A percentile compares a stretch with the other conserved stretches of the same genome.
Evolutionary conservation across 1,140 invertebrate species (phyloP).

Genomic region (Scaptomyza pallida): DNA sequence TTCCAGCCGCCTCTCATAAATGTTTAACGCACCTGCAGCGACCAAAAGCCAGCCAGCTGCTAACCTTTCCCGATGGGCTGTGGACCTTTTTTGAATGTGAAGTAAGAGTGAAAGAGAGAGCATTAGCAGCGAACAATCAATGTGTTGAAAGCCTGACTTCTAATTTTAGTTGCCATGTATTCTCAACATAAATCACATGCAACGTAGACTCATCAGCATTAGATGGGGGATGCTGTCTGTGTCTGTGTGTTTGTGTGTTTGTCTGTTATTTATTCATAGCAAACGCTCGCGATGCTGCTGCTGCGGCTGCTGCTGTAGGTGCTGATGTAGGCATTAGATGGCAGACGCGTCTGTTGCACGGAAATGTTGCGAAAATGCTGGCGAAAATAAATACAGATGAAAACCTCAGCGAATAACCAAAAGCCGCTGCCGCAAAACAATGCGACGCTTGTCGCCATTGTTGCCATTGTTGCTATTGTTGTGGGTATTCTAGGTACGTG

Average conservation of each 20-base stretch:
- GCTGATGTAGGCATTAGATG: conserved; percentile 48
- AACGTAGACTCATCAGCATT: conserved; percentile 14
- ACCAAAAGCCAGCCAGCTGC: conserved; percentile 13
- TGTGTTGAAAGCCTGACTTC: conserved; percentile 40
- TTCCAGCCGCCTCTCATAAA: conserved; percentile 68
- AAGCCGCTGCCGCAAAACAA: conserved; percentile 66
- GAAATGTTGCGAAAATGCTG: conserved; percentile 59
- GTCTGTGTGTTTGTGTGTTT: conserved; percentile 5
- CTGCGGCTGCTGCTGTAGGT: conserved; percentile 20
- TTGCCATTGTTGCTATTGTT: conserved; percentile 35
- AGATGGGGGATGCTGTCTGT: conserved; percentile 4
- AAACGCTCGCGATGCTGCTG: conserved; percentile 36
- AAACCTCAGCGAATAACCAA: conserved; percentile 57
- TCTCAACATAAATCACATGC: conserved; percentile 74
- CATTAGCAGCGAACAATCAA: conserved; percentile 68
- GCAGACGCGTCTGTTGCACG: conserved; percentile 45
- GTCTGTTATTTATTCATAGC: conserved; percentile 78
- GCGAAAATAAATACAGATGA: conserved; percentile 58
- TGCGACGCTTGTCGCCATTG: conserved; percentile 63
- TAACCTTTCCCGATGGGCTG: not conserved
- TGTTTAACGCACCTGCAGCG: conserved; percentile 78
- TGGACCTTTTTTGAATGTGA: conserved; percentile 13
- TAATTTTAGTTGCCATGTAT: conserved; percentile 71
- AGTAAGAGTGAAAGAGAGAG: conserved; percentile 16
- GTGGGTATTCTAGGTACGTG: conserved; percentile 60